These are phyloP conservation scores for Prosapia bicincta DNA, from an alignment of 2,888 invertebrate species.

Conservation along the genomic window DNA sequence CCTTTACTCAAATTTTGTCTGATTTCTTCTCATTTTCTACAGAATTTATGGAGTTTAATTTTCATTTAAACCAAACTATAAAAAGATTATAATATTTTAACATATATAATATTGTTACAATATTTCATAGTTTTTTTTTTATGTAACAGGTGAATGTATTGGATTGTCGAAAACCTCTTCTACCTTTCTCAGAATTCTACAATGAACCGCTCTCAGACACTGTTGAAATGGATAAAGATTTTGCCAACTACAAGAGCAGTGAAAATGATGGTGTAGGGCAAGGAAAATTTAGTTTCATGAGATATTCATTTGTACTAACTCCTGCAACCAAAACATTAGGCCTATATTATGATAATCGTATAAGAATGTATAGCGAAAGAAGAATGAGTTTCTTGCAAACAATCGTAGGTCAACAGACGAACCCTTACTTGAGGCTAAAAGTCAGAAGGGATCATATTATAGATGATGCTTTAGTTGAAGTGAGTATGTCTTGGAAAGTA, in stretches of 20 bases:
- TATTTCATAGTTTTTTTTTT: too few relatives aligned
- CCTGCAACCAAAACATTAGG: constrained; percentile 89
- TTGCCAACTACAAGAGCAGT: constrained; percentile 76
- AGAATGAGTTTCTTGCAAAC: constrained; percentile 81
- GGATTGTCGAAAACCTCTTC: constrained; percentile 77
- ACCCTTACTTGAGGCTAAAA: constrained; percentile 80
- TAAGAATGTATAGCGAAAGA: constrained; percentile 91
- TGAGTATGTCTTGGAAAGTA: constrained; percentile 51
- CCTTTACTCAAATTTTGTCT: too few relatives aligned
- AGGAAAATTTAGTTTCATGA: constrained; percentile 80
- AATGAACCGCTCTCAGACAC: constrained; percentile 91
- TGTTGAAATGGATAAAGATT: constrained; percentile 92
- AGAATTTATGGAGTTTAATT: too few relatives aligned
- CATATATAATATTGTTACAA: too few relatives aligned
- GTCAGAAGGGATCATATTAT: constrained; percentile 79
- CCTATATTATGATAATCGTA: constrained; percentile 89
- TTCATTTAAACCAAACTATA: too few relatives aligned
- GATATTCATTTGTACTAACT: constrained; percentile 85
- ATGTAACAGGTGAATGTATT: constrained; percentile 56
- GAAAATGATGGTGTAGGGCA: constrained; percentile 6
- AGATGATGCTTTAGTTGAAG: constrained; percentile 88
- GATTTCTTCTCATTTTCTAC: too few relatives aligned
- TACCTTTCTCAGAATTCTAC: constrained; percentile 88
- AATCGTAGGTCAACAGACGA: constrained; percentile 75
- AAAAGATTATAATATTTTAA: too few relatives aligned